These are phyloP conservation scores for Sycophila sp. DNA, from an alignment of 1,140 invertebrate species.

Conservation along the genomic window DNA sequence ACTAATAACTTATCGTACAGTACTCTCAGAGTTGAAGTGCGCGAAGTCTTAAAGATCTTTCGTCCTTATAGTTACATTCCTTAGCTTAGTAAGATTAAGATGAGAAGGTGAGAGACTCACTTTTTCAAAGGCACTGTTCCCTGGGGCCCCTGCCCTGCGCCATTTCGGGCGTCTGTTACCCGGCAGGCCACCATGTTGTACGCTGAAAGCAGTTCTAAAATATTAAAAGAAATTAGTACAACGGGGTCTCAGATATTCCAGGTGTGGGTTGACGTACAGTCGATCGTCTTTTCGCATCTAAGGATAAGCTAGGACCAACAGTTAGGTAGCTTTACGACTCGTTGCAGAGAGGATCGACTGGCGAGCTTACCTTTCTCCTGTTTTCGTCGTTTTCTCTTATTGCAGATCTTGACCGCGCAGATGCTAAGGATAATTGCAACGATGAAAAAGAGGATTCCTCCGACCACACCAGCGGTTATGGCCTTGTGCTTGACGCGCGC, in stretches of 20 bases:
- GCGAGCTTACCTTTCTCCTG: constrained; percentile 90
- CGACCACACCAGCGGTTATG: constrained; percentile 92
- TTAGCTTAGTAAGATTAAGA: constrained; percentile 17
- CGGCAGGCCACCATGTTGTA: constrained; percentile 98
- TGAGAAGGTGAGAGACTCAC: constrained; percentile 72
- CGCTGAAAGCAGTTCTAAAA: constrained; percentile 79
- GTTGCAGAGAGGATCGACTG: too few species aligned
- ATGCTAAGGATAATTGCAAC: constrained; percentile 95
- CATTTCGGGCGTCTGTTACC: constrained; percentile 90
- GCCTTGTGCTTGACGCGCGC: constrained; percentile 91
- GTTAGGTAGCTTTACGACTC: constrained; percentile 23
- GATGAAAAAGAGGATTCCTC: constrained; percentile 95
- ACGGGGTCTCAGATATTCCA: too few species aligned
- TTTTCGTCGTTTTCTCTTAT: constrained; percentile 94
- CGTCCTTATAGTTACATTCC: not conserved
- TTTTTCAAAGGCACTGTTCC: constrained; percentile 98
- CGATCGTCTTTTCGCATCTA: not conserved
- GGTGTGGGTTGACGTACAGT: too few species aligned
- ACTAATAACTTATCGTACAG: constrained; percentile 26
- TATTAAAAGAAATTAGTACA: constrained; percentile 55
- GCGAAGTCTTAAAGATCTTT: not conserved
- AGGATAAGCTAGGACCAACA: not conserved
- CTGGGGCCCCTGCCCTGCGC: constrained; percentile 80
- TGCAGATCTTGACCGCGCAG: constrained; percentile 96
- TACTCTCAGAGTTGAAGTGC: not conserved